Percentiles rank a stretch among this genome's conserved stretches.
These are phyloP conservation scores for Pelochelys cantorii DNA, from an alignment of 2,797 vertebrate species.

Conservation along the genomic window DNA sequence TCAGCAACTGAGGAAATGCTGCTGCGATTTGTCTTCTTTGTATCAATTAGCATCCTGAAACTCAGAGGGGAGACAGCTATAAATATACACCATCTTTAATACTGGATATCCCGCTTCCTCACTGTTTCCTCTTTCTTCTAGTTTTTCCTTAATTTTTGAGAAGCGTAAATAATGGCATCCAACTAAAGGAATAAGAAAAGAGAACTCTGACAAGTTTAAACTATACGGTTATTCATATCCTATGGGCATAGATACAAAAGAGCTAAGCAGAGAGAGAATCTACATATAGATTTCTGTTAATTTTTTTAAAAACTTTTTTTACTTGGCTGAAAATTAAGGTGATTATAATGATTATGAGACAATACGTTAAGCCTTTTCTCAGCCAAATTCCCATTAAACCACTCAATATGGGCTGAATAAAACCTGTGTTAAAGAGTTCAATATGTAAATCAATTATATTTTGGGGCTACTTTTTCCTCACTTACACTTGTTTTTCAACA, in stretches of 20 bases:
- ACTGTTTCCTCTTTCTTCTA: constrained; percentile 39
- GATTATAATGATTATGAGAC: not conserved
- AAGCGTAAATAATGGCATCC: constrained; percentile 14
- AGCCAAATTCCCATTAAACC: not conserved
- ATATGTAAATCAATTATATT: not conserved
- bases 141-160: constrained; percentile 48
- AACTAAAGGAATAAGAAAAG: not conserved
- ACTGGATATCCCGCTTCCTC: constrained; percentile 58
- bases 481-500: too few species aligned
- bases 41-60: constrained; percentile 36
- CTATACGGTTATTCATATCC: not conserved
- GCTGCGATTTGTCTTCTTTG: constrained; percentile 34
- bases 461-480: not conserved
- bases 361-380: not conserved
- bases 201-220: not conserved
- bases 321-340: not conserved
- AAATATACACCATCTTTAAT: constrained; percentile 57
- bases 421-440: not conserved
- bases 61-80: constrained; percentile 35
- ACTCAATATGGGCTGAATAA: not conserved
- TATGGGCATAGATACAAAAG: not conserved
- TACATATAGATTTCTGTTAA: not conserved
- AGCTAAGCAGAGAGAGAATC: not conserved
- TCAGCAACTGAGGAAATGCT: constrained; percentile 33
- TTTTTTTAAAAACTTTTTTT: not conserved